Base-by-base conservation (phyloP, 1,140 invertebrate species). In the Arion vulgaris region DNA sequence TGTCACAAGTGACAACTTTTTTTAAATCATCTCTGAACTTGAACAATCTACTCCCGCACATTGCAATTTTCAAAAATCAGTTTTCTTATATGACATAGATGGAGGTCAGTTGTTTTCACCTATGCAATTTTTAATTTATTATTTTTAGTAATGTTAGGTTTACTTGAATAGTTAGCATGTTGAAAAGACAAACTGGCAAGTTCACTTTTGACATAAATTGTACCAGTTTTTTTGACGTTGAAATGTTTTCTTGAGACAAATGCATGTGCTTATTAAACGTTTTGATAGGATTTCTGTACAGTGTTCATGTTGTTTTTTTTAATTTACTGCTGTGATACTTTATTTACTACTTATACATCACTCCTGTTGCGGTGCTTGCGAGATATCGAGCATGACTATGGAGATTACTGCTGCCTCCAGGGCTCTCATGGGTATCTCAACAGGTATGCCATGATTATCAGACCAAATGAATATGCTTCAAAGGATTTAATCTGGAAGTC, bases 211-310 rank as follows among this genome's bases (percentile, higher is more conserved):
- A 49, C 75, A 19, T 57, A 23, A 53, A 34, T 57, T 77, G 75
- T 77, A 74, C 72, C 23, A 39, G 7, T 78, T 78, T 13, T 66
- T 62, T 78, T 23, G 26, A 19, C 36, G 51, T 78, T 78, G 51
- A 78, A 57, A 39, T 41, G 28, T 11, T 49, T 66, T 38, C 66
- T 38, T 68, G 39, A 23, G 39, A 36, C 76, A 32, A 78, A 78
- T 78, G 76, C 76, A 78, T 78, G 76, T 78, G 76, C 76, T 78
- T 78, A 78, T 78, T 78, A 78, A 78, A 78, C 7, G 45, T 78
- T 78, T 78, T 78, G 76, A 78, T 78, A 78, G 76, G 76, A 66
- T 36, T 78, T 62, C 45, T 4, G 36, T 34, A 0, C 53, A 34
- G 13, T 57, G 51, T 77, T 66, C n/a, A n/a, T n/a, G n/a, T n/a